Evolutionary conservation across 2,113 vertebrate species (phyloP).

Genomic region (Narcine bancroftii): DNA sequence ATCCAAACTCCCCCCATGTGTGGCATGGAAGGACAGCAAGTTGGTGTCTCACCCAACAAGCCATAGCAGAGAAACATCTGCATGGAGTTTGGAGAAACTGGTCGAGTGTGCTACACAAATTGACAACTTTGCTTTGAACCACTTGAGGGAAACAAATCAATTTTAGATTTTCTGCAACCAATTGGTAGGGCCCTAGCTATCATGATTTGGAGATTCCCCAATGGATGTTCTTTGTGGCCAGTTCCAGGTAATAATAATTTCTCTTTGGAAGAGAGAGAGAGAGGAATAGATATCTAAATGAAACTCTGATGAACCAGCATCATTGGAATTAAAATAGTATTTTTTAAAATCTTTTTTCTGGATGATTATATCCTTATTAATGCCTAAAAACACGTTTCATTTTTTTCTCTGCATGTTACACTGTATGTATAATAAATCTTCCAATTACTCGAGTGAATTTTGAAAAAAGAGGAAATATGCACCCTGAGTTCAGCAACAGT

Average conservation of each 20-base stretch:
- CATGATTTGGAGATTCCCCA: not conserved
- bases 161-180: not conserved
- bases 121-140: not conserved
- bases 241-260: not conserved
- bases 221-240: not conserved
- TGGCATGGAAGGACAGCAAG: not conserved
- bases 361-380: too few relatives aligned
- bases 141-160: not conserved
- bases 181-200: not conserved
- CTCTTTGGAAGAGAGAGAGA: not conserved
- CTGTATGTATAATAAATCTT: too few relatives aligned
- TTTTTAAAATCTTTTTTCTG: too few relatives aligned
- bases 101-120: not conserved
- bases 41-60: not conserved
- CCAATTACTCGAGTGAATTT: too few relatives aligned
- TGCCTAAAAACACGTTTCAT: too few relatives aligned
- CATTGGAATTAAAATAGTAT: too few relatives aligned
- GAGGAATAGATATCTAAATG: not conserved
- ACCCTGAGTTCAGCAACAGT: too few relatives aligned
- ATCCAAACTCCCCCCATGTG: not conserved
- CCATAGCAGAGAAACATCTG: not conserved
- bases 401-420: too few relatives aligned
- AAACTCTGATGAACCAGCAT: too few relatives aligned
- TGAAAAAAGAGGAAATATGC: too few relatives aligned
- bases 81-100: not conserved